A percentile compares a stretch with the other conserved stretches of the same genome.
These are phyloP conservation scores for Criorhina ranunculi DNA, from an alignment of 2,888 invertebrate genomes.

Conservation along the genomic window DNA sequence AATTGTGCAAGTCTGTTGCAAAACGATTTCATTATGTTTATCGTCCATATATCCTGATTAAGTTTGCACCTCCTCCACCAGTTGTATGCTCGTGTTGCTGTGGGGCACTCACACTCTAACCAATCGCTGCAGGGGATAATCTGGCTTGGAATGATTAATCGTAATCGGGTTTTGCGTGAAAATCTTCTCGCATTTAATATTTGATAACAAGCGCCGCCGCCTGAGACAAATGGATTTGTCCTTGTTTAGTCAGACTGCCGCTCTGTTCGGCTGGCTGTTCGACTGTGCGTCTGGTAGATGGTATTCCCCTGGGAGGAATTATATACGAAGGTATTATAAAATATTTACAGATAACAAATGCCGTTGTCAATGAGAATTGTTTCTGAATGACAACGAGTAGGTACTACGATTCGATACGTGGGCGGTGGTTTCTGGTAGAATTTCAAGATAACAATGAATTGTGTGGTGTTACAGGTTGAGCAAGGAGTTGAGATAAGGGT, in stretches of 20 bases:
- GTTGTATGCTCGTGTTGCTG: background rate
- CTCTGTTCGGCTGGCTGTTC: background rate
- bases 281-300: constrained; percentile 7
- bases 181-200: constrained; percentile 40
- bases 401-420: background rate
- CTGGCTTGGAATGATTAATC: constrained; percentile 36
- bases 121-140: constrained; percentile 15
- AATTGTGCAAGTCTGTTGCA: background rate
- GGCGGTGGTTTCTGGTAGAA: background rate
- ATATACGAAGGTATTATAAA: constrained; percentile 26
- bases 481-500: too few species aligned
- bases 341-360: constrained; percentile 35
- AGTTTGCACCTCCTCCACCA: background rate
- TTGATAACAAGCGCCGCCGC: constrained; percentile 9
- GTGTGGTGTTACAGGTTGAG: background rate
- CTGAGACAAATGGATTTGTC: constrained; percentile 33
- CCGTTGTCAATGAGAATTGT: constrained; percentile 12
- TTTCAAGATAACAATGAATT: background rate
- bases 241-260: background rate
- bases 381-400: background rate
- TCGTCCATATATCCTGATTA: too few species aligned
- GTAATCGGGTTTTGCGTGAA: constrained; percentile 36
- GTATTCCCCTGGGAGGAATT: constrained; percentile 16
- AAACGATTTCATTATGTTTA: background rate
- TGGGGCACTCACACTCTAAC: background rate